phyloP scores from a whole-genome alignment of 1,140 invertebrate genomes.

The Pantala flavescens region DNA sequence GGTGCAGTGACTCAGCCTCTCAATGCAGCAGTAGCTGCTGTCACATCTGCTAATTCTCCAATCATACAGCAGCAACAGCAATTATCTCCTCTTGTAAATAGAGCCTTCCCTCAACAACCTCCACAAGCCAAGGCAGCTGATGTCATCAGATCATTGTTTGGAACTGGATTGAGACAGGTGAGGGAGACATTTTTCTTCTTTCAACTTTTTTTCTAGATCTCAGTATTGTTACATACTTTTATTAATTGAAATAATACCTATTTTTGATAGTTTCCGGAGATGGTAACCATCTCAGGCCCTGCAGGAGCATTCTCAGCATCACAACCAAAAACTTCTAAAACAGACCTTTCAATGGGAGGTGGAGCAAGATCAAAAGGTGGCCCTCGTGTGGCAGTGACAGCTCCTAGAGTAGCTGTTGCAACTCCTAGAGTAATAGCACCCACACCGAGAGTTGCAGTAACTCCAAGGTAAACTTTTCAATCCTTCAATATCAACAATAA shows the following conservation, averaged over 20 bases:
- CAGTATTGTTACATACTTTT: no score
- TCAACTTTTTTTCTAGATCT: no score
- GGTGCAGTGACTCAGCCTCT: neutral
- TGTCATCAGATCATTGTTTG: neutral
- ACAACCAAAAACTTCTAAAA: neutral
- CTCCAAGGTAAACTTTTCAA: neutral
- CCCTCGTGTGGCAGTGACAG: conserved; percentile 11
- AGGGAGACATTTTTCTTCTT: no score
- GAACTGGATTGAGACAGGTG: neutral
- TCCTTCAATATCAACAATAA: no score
- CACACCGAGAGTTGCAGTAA: neutral
- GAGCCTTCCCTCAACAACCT: neutral
- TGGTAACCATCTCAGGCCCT: neutral
- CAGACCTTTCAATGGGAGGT: neutral
- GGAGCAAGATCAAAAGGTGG: conserved; percentile 7
- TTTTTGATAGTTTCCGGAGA: neutral
- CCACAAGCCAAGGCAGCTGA: neutral
- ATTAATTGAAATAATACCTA: neutral
- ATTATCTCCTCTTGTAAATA: neutral
- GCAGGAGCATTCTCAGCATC: neutral
- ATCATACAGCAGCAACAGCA: neutral
- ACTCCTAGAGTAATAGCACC: neutral
- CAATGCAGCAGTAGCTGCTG: neutral
- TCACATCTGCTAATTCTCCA: neutral
- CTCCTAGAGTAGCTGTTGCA: conserved; percentile 11